These are phyloP conservation scores for Agrochola lota DNA, from an alignment of 2,888 invertebrate species.

Conservation along the genomic window DNA sequence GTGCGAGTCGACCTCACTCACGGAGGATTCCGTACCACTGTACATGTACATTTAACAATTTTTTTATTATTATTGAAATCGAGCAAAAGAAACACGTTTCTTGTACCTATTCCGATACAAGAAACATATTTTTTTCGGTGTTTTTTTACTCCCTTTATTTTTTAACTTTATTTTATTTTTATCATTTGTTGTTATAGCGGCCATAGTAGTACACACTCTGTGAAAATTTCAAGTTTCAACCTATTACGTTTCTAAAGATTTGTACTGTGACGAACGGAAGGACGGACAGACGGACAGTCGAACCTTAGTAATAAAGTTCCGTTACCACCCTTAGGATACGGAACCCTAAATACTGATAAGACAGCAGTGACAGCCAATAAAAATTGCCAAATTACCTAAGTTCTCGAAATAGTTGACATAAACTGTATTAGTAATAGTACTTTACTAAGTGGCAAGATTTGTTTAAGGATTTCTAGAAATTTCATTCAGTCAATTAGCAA, in stretches of 20 bases:
- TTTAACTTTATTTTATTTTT: too few species aligned
- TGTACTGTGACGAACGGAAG: background rate
- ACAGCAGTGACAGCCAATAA: background rate
- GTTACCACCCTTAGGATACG: background rate
- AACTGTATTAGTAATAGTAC: background rate
- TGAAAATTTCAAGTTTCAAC: background rate
- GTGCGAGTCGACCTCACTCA: too few species aligned
- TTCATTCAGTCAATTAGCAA: background rate
- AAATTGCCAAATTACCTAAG: background rate
- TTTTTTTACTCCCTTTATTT: too few species aligned
- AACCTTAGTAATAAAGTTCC: background rate
- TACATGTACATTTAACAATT: too few species aligned
- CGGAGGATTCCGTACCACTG: too few species aligned
- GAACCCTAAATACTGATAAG: background rate
- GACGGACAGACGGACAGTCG: background rate
- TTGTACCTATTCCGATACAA: too few species aligned
- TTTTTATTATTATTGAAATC: too few species aligned
- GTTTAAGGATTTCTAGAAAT: background rate
- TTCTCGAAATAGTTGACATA: background rate
- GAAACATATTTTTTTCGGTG: too few species aligned
- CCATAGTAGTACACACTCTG: background rate
- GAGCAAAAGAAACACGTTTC: too few species aligned
- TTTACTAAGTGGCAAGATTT: background rate
- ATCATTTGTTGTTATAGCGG: background rate
- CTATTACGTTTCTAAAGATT: too few species aligned